These are phyloP conservation scores for Aptenodytes forsteri DNA, from an alignment of 2,113 vertebrate species.

Conservation along the genomic window DNA sequence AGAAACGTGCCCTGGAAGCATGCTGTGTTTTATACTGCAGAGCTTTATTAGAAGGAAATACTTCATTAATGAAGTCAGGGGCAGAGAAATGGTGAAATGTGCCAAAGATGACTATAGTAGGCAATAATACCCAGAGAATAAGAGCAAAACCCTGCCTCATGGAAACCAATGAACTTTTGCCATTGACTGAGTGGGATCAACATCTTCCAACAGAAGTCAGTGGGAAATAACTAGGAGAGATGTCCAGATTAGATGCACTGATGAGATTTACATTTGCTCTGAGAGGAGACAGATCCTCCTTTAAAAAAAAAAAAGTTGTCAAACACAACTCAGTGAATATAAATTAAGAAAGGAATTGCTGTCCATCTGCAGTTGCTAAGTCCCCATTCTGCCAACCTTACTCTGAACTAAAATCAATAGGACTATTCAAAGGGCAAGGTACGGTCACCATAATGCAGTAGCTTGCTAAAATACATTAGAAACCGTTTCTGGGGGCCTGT, in stretches of 20 bases:
- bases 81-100: not conserved
- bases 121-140: not conserved
- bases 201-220: not conserved
- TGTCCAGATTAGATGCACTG: not conserved
- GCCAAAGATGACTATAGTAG: not conserved
- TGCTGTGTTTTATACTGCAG: not conserved
- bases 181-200: not conserved
- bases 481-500: not conserved
- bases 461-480: slow-evolving; percentile 20
- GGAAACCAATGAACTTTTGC: not conserved
- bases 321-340: not conserved
- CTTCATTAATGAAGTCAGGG: slow-evolving; percentile 15
- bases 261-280: not conserved
- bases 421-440: slow-evolving; percentile 29
- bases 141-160: not conserved
- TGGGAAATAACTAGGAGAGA: not conserved
- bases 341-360: not conserved
- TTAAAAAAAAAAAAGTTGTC: not conserved
- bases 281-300: not conserved
- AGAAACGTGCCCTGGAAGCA: not conserved
- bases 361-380: not conserved
- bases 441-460: not conserved
- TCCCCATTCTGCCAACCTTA: slow-evolving; percentile 10
- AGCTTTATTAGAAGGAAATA: slow-evolving; percentile 14
- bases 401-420: slow-evolving; percentile 51